These are phyloP conservation scores for Porphyrio hochstetteri DNA, from an alignment of 2,113 vertebrate genomes.

Conservation along the genomic window DNA sequence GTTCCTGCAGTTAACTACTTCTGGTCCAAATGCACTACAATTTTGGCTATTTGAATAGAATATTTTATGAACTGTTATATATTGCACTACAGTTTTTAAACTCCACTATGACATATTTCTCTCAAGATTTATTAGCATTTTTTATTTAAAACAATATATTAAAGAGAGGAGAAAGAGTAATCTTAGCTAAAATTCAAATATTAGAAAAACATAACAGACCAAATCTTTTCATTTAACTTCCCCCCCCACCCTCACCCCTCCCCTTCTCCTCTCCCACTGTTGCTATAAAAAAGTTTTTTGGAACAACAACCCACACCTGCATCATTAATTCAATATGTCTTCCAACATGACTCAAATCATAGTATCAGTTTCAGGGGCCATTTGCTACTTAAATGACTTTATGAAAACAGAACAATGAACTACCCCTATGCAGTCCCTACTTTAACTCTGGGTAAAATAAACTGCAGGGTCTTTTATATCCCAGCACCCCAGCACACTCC, in stretches of 20 bases:
- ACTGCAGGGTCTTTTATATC: slow-evolving; percentile 29
- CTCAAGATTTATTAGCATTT: slow-evolving; percentile 83
- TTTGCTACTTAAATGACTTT: slow-evolving; percentile 68
- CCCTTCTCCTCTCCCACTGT: slow-evolving; percentile 30
- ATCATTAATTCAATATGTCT: slow-evolving; percentile 73
- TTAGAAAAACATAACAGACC: slow-evolving; percentile 72
- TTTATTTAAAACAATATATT: slow-evolving; percentile 88
- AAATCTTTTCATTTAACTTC: slow-evolving; percentile 63
- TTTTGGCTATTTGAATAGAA: slow-evolving; percentile 74
- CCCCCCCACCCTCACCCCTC: background rate
- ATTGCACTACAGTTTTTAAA: slow-evolving; percentile 81
- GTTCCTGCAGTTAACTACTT: slow-evolving; percentile 80
- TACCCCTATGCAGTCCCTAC: background rate
- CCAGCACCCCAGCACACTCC: background rate
- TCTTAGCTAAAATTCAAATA: slow-evolving; percentile 77
- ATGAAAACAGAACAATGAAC: slow-evolving; percentile 63
- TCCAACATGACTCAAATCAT: slow-evolving; percentile 64
- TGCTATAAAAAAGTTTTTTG: slow-evolving; percentile 66
- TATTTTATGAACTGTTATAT: slow-evolving; percentile 86
- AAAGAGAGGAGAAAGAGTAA: slow-evolving; percentile 78
- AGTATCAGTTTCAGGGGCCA: slow-evolving; percentile 72
- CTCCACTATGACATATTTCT: slow-evolving; percentile 81
- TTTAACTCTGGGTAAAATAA: slow-evolving; percentile 40
- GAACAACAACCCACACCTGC: slow-evolving; percentile 64
- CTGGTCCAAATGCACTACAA: slow-evolving; percentile 75